Evolutionary conservation across 1,140 invertebrate species (phyloP), one percentile per base, ranked within the genome.

Genomic region (Lordiphosa mommai): DNA sequence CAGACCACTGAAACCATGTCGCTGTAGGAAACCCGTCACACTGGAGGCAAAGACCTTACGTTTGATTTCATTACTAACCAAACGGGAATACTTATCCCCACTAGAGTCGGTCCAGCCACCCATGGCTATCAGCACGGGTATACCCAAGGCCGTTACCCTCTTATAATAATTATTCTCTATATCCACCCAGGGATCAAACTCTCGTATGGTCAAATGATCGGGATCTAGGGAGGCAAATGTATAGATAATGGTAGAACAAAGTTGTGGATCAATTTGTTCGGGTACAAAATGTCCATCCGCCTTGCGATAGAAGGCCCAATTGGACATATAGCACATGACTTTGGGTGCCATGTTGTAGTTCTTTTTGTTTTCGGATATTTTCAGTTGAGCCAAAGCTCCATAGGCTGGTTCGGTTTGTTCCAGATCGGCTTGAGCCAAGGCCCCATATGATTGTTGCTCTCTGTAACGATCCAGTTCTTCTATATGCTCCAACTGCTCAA

Each of bases 21-120:
- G 91, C 8, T 92, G 90, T 4, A 98, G 77, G 70, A 95, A 96
- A 9, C 91, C 90, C 0, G 94, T 90, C 1, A 92, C 90, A 23
- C 92, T 92, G 0, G 92, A 89, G 1, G 94, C 92, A 65, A 95
- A 96, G 51, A 92, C 93, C 36, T 92, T 89, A n/a, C 94, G 91
- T 7, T 91, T 89, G 3, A 90, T 89, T 2, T 91, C 89, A 50
- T 92, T 93, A 27, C 92, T 92, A 0, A 95, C 94, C 9, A 96
- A 82, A 40, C 93, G 91, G 0, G 94, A 96, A 80, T 96, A 98
- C 86, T 96, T 96, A 72, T 94, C 93, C 0, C 94, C 95, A 2
- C 92, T 90, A 3, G 95, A 96, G 79, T 97, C 95, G 0, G 95
- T 96, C 96, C 96, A 97, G 0, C 96, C 96, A n/a, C 96, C 96